Percentiles rank a stretch among this genome's conserved stretches.
phyloP scores from a whole-genome alignment of 1,140 invertebrate genomes.

The Listronotus oregonensis region DNA sequence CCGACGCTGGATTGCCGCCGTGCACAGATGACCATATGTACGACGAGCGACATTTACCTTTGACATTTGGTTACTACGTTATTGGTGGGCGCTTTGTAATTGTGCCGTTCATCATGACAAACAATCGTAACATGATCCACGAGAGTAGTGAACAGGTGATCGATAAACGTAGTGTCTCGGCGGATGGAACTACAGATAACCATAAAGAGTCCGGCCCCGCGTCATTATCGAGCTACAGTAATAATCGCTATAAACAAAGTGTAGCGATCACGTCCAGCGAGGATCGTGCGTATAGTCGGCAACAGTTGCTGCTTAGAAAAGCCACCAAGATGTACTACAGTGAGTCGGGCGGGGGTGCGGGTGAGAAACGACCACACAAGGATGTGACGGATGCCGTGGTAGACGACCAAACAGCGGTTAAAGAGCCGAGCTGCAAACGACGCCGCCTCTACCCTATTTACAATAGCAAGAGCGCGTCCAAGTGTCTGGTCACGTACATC shows the following conservation, averaged over 20 bases:
- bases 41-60: slow-evolving; percentile 1
- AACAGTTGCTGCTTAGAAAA: slow-evolving; percentile 1
- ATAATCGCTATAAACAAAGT: slow-evolving; percentile 1
- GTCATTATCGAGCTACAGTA: slow-evolving; percentile 1
- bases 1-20: slow-evolving; percentile 1
- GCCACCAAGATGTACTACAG: slow-evolving; percentile 1
- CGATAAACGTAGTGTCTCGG: slow-evolving; percentile 1
- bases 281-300: slow-evolving; percentile 1
- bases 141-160: slow-evolving; percentile 1
- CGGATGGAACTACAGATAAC: slow-evolving; percentile 1
- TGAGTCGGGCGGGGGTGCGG: slow-evolving; percentile 1
- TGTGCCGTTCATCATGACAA: slow-evolving; percentile 1
- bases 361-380: neutral
- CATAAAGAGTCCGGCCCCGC: slow-evolving; percentile 1
- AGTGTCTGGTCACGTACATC: slow-evolving; percentile 1
- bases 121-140: slow-evolving; percentile 1
- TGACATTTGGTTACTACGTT: neutral
- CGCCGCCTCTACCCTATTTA: slow-evolving; percentile 1
- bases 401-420: neutral
- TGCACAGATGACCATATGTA: slow-evolving; percentile 1
- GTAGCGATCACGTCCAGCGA: slow-evolving; percentile 1
- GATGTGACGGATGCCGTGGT: slow-evolving; percentile 1
- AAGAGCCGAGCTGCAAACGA: neutral
- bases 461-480: slow-evolving; percentile 1
- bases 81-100: neutral